phyloP scores from a whole-genome alignment of 1,140 invertebrate species.

The Danaus plexippus region DNA sequence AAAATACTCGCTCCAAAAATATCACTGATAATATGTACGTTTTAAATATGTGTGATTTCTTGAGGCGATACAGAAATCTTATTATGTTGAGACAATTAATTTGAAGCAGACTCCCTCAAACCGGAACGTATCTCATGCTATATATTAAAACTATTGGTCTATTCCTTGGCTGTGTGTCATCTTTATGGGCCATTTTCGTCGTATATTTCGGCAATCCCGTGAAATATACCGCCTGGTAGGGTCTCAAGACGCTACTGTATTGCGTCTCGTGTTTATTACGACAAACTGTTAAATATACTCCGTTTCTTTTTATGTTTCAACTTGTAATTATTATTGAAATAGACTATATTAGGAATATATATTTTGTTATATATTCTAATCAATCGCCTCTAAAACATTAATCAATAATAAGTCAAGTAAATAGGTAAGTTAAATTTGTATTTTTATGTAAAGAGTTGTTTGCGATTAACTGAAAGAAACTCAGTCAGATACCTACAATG shows the following conservation, averaged over 20 bases:
- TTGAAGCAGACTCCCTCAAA: no score
- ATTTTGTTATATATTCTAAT: background rate
- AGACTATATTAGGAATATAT: background rate
- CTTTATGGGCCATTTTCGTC: slow-evolving; percentile 49
- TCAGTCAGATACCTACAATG: slow-evolving; percentile 4
- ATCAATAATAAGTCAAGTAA: background rate
- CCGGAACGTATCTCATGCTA: slow-evolving; percentile 14
- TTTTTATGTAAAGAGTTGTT: slow-evolving; percentile 2
- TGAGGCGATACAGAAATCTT: no score
- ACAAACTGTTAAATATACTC: background rate
- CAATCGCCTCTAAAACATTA: background rate
- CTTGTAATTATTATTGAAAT: background rate
- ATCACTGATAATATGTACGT: no score
- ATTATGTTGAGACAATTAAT: no score
- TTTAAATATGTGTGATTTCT: no score
- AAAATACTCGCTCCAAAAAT: no score
- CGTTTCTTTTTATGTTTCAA: background rate
- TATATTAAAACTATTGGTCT: slow-evolving; percentile 49
- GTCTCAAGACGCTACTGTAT: slow-evolving; percentile 31
- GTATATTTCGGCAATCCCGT: slow-evolving; percentile 48
- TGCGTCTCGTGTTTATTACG: slow-evolving; percentile 15
- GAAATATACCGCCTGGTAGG: slow-evolving; percentile 34
- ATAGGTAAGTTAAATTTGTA: background rate
- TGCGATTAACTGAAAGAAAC: background rate
- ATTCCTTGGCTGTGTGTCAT: slow-evolving; percentile 42